Evolutionary conservation across 2,113 vertebrate species (phyloP), one percentile per base, ranked within the genome.

Genomic region (Ptyas mucosa): DNA sequence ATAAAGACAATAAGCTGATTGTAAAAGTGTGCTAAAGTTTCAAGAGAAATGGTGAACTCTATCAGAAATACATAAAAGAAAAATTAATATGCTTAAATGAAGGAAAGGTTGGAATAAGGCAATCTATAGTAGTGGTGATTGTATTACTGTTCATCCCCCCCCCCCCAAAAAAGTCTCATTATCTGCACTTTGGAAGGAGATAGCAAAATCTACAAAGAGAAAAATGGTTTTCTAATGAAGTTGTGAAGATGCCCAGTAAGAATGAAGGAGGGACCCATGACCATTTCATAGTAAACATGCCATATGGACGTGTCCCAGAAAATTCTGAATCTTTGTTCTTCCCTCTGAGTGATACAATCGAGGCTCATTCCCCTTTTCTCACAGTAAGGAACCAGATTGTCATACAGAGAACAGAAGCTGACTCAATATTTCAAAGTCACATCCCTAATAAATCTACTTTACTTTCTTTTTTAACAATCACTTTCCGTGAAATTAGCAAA

Each of bases 361-460:
- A 43, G 52, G 14, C 34, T 21, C 75, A 43, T 85, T 85, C 69
- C 51, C 61, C 39, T 39, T 85, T 52, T 23, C 55, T 87, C n/a
- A 92, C 43, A 34, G 24, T 20, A 14, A 91, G 87, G 15, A 91
- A 24, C 23, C 29, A 34, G 53, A 89, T 91, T 85, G 2, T 14
- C 91, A 46, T 55, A 49, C 0, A 6, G n/a, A n/a, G 89, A 92
- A 20, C 43, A 86, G 69, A 91, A 85, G 91, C 55, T 92, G 91
- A 39, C 18, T 88, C 49, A 49, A 18, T 43, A 91, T 57, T 91
- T 91, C 93, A 53, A 39, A 86, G 90, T 95, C 87, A 91, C 88
- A 57, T 5, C 15, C 49, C 52, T 58, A 85, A 89, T 86, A n/a
- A 18, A 43, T 64, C 10, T 86, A 55, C n/a, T 81, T 91, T 93